Percentiles rank a stretch among this genome's conserved stretches.
phyloP scores from a whole-genome alignment of 92 coral and sea anemone species.

The Phymanthus crucifer region DNA sequence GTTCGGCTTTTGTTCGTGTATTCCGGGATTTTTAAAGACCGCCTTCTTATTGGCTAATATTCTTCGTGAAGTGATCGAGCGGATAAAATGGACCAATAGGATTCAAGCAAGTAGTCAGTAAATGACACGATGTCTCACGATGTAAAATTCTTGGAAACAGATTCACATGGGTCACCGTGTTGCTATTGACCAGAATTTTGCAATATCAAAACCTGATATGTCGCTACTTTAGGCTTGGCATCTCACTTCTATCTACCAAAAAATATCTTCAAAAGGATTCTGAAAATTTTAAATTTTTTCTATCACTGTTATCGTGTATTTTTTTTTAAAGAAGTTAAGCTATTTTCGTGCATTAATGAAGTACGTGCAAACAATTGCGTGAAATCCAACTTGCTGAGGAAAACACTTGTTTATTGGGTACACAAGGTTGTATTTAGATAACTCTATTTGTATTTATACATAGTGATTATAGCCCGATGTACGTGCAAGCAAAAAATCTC shows the following conservation, averaged over 20 bases:
- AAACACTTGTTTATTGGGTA: too few species aligned
- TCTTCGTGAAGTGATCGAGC: conserved; percentile 2
- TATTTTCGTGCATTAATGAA: too few species aligned
- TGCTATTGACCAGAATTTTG: not conserved
- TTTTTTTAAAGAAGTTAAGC: too few species aligned
- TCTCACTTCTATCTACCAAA: not conserved
- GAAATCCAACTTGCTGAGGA: too few species aligned
- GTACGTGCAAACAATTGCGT: too few species aligned
- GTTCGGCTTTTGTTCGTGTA: conserved; percentile 12
- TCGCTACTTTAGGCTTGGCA: not conserved
- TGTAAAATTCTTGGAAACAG: not conserved
- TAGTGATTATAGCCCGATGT: too few species aligned
- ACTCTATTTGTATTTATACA: too few species aligned
- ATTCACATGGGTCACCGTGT: not conserved
- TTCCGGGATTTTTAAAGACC: conserved; percentile 24
- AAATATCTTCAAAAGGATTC: too few species aligned
- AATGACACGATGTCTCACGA: not conserved
- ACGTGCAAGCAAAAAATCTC: too few species aligned
- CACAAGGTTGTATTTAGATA: too few species aligned
- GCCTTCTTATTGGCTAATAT: conserved; percentile 12
- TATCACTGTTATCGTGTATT: too few species aligned
- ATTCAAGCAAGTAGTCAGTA: not conserved
- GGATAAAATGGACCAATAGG: conserved; percentile 19
- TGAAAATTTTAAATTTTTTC: not conserved
- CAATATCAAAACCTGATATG: not conserved